A percentile compares a stretch with the other conserved stretches of the same genome.
These are phyloP conservation scores for Protodeltote pygarga DNA, from an alignment of 2,888 invertebrate genomes.

Conservation along the genomic window DNA sequence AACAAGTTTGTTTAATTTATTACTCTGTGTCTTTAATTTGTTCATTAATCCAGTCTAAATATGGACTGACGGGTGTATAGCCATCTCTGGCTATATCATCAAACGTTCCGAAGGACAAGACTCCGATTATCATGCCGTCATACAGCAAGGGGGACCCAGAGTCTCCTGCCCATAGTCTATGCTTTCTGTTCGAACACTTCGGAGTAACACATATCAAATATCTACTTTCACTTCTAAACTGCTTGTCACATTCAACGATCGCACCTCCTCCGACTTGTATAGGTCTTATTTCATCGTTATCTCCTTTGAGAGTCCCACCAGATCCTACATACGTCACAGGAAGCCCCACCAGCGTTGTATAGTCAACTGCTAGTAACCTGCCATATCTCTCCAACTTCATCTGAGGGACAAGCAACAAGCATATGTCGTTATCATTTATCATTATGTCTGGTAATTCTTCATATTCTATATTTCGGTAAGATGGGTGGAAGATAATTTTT, in stretches of 20 bases:
- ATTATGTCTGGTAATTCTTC: background rate
- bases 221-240: background rate
- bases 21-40: too few relatives aligned
- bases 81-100: background rate
- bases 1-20: too few relatives aligned
- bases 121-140: conserved; percentile 2
- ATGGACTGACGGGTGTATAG: conserved; percentile 1
- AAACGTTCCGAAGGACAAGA: background rate
- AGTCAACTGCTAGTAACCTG: conserved; percentile 1
- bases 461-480: too few relatives aligned
- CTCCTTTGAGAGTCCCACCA: background rate
- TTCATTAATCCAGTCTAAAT: conserved; percentile 5
- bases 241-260: background rate
- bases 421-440: background rate
- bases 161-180: background rate
- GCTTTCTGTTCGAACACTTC: background rate
- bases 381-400: background rate
- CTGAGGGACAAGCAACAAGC: background rate
- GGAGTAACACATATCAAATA: conserved; percentile 1
- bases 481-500: background rate
- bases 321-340: conserved; percentile 11
- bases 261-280: conserved; percentile 9
- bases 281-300: background rate
- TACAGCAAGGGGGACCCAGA: conserved; percentile 4
- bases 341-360: conserved; percentile 5